Percentiles rank a stretch among this genome's conserved stretches.
These are phyloP conservation scores for Perca schrenkii DNA, from an alignment of 2,113 vertebrate genomes.

Conservation along the genomic window DNA sequence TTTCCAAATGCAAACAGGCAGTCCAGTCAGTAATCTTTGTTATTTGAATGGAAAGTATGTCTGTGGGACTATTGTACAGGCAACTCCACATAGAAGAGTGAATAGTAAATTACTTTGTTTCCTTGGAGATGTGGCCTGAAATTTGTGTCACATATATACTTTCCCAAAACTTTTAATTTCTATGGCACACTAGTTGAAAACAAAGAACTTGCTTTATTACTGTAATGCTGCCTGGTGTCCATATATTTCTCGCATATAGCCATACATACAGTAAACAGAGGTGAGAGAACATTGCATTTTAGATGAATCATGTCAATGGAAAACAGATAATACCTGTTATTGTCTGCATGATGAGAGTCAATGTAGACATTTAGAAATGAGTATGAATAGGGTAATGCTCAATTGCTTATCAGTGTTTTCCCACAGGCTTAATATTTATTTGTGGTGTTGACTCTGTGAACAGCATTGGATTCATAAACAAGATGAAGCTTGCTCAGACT, in stretches of 20 bases:
- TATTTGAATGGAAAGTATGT: slow-evolving; percentile 53
- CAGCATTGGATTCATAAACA: not conserved
- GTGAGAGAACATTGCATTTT: not conserved
- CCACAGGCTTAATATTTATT: not conserved
- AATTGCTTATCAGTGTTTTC: slow-evolving; percentile 8
- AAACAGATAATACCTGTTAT: not conserved
- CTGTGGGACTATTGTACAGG: slow-evolving; percentile 12
- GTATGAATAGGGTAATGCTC: not conserved
- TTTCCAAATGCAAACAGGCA: slow-evolving; percentile 59
- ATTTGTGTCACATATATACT: not conserved
- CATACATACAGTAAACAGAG: not conserved
- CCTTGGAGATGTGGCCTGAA: not conserved
- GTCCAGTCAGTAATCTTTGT: slow-evolving; percentile 12
- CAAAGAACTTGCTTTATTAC: not conserved
- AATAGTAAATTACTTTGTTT: slow-evolving; percentile 37
- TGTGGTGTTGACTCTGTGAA: not conserved
- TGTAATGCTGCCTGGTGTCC: not conserved
- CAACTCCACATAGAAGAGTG: slow-evolving; percentile 3
- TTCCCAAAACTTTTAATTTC: not conserved
- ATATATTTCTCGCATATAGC: not conserved
- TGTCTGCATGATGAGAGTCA: not conserved
- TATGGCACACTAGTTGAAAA: slow-evolving; percentile 2
- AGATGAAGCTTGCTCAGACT: not conserved
- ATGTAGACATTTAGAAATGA: not conserved
- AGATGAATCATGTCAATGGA: not conserved